Evolutionary conservation across 2,888 invertebrate genomes (phyloP).

Genomic region (Acanthosepion esculentum): DNA sequence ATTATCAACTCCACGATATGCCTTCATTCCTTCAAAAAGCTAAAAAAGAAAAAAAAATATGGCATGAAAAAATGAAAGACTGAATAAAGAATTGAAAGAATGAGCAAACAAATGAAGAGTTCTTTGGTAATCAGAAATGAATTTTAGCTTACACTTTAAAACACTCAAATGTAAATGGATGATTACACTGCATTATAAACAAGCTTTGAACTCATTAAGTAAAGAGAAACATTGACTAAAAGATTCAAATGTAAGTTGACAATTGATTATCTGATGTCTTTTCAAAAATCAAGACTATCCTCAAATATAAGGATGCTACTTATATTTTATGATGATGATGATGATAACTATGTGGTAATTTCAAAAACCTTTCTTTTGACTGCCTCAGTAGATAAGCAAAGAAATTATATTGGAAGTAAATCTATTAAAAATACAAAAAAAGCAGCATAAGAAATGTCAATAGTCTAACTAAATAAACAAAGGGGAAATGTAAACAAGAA

Average conservation of each 20-base stretch:
- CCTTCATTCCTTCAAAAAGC: constrained; percentile 99
- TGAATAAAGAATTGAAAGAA: background rate
- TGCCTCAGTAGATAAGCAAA: no score
- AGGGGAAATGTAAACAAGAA: no score
- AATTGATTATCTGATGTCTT: background rate
- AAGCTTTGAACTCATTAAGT: background rate
- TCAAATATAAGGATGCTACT: background rate
- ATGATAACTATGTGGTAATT: no score
- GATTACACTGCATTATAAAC: background rate
- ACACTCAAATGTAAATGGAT: background rate
- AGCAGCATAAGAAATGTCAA: no score
- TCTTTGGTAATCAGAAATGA: background rate
- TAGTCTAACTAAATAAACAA: no score
- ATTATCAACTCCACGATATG: constrained; percentile 93
- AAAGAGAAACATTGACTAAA: background rate
- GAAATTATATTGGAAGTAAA: no score
- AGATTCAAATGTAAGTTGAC: background rate
- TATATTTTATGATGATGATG: no score
- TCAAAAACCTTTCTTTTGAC: no score
- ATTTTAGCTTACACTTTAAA: background rate
- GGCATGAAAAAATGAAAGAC: background rate
- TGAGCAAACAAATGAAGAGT: background rate
- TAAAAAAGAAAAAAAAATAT: constrained; percentile 74
- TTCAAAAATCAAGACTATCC: background rate
- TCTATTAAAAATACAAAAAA: no score